A percentile compares a stretch with the other conserved stretches of the same genome.
phyloP scores from a whole-genome alignment of 2,888 invertebrate species.

The Volucella zonaria region DNA sequence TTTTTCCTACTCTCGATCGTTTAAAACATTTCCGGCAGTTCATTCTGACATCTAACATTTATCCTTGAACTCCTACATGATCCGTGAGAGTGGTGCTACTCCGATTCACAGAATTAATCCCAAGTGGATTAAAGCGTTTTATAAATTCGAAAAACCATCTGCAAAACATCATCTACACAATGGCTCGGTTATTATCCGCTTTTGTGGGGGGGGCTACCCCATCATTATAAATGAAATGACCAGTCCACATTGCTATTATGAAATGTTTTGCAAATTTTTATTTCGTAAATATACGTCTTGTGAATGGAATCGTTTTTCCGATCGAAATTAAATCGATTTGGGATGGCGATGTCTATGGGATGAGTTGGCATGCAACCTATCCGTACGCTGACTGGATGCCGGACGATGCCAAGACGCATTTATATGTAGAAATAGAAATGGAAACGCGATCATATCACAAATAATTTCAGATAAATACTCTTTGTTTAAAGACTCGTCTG shows the following conservation, averaged over 20 bases:
- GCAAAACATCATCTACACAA: constrained; percentile 33
- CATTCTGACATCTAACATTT: constrained; percentile 17
- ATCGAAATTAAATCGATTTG: constrained; percentile 67
- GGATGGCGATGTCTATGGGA: constrained; percentile 37
- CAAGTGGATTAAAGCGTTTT: constrained; percentile 5
- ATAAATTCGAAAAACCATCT: constrained; percentile 32
- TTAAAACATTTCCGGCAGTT: constrained; percentile 63
- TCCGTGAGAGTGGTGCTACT: constrained; percentile 29
- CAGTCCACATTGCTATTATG: constrained; percentile 68
- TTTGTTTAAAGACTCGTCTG: constrained; percentile 28
- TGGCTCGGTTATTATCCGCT: neutral
- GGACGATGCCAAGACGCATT: constrained; percentile 2
- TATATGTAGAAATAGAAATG: constrained; percentile 59
- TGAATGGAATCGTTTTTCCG: constrained; percentile 63
- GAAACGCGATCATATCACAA: constrained; percentile 60
- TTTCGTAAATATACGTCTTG: constrained; percentile 57
- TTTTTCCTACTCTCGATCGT: neutral
- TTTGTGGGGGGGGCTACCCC: constrained; percentile 11
- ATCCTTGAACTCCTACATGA: constrained; percentile 59
- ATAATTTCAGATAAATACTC: constrained; percentile 66
- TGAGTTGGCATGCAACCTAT: constrained; percentile 56
- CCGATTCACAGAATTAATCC: constrained; percentile 24
- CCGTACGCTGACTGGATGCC: neutral
- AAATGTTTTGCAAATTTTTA: constrained; percentile 61
- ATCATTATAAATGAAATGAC: constrained; percentile 71